These are phyloP conservation scores for Anseranas semipalmata DNA, from an alignment of 2,113 vertebrate species.

Conservation along the genomic window DNA sequence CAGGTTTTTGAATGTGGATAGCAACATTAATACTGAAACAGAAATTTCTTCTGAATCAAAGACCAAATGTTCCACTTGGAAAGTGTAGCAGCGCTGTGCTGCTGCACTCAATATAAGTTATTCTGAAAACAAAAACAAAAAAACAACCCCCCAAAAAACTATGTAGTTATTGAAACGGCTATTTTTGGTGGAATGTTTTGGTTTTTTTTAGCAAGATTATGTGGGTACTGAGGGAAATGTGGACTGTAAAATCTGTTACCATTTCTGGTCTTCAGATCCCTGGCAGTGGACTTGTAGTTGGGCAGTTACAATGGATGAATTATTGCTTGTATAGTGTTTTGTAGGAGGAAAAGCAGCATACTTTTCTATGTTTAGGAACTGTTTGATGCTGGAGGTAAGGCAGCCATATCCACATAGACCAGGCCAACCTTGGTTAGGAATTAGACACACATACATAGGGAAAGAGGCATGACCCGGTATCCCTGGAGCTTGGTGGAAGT, in stretches of 20 bases:
- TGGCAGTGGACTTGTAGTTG: background rate
- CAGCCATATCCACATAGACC: background rate
- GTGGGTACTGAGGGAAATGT: background rate
- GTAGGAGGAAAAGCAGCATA: background rate
- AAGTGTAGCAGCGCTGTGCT: background rate
- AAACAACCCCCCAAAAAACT: no score
- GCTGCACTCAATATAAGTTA: background rate
- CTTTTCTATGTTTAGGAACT: background rate
- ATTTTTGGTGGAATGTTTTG: background rate
- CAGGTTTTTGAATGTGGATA: background rate
- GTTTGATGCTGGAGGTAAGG: background rate
- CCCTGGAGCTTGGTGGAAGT: background rate
- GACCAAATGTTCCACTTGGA: background rate
- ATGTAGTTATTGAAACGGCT: background rate
- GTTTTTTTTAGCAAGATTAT: background rate
- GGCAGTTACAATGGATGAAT: background rate
- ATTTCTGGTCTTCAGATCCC: background rate
- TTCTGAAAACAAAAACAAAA: background rate
- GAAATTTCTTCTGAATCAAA: background rate
- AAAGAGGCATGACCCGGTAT: background rate
- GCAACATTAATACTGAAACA: background rate
- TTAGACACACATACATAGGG: fast-evolving
- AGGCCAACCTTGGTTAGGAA: background rate
- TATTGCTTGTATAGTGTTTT: background rate
- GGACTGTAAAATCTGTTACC: background rate